Percentiles rank a stretch among this genome's conserved stretches.
These are phyloP conservation scores for Linnaemya vulpina DNA, from an alignment of 2,888 invertebrate species.

Conservation along the genomic window DNA sequence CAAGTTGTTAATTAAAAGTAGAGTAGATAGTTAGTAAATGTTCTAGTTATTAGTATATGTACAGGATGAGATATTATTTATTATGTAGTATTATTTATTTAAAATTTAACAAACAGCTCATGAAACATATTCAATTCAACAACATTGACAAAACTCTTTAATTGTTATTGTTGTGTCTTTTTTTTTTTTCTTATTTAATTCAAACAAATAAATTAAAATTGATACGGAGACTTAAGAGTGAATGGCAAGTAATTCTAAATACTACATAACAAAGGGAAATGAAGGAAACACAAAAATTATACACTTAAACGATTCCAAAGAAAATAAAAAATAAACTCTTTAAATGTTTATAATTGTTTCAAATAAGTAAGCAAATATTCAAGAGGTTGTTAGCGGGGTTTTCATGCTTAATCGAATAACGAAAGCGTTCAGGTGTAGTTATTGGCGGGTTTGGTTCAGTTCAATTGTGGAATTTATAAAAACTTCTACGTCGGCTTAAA, in stretches of 20 bases:
- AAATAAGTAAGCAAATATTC: background rate
- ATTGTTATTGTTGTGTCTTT: slow-evolving; percentile 49
- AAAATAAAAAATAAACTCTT: slow-evolving; percentile 18
- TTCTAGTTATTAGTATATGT: slow-evolving; percentile 5
- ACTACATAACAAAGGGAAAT: slow-evolving; percentile 55
- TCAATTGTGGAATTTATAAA: no score
- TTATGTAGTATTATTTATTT: slow-evolving; percentile 61
- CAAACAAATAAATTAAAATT: slow-evolving; percentile 25
- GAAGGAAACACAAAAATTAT: slow-evolving; percentile 35
- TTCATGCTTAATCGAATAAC: no score
- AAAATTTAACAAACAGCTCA: slow-evolving; percentile 67
- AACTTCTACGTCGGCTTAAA: no score
- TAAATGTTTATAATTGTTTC: background rate
- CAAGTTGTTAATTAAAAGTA: slow-evolving; percentile 39
- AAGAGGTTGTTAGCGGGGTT: slow-evolving; percentile 1
- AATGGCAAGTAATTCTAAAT: slow-evolving; percentile 21
- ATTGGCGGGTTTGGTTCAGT: no score
- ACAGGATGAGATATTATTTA: slow-evolving; percentile 45
- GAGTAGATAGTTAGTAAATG: slow-evolving; percentile 16
- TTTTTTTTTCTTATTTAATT: no score
- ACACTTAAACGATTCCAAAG: background rate
- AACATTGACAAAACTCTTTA: slow-evolving; percentile 69
- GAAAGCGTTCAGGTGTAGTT: no score
- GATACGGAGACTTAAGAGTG: background rate
- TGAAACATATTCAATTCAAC: slow-evolving; percentile 64